Conservation (phyloP, 2,888 invertebrate genomes). For the Petrolisthes manimaculis region DNA sequence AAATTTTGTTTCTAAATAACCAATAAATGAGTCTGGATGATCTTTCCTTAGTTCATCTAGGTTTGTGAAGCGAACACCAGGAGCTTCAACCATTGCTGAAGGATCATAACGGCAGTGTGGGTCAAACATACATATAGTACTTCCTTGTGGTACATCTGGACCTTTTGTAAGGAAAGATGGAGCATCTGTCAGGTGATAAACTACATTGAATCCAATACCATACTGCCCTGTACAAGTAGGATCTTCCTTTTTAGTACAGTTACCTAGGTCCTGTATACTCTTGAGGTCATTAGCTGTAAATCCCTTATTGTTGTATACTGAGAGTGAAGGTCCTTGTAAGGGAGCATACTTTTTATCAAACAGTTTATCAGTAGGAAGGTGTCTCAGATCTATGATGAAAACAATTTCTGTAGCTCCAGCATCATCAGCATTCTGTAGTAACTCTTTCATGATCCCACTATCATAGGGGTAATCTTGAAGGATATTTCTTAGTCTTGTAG, state of each 20-base stretch:
- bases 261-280: constrained; percentile 41
- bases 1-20: constrained; percentile 20
- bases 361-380: constrained; percentile 21
- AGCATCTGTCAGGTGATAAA: constrained; percentile 49
- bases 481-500: constrained; percentile 34
- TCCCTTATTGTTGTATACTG: constrained; percentile 40
- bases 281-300: constrained; percentile 30
- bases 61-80: constrained; percentile 26
- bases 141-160: constrained; percentile 19
- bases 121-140: constrained; percentile 51
- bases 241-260: constrained; percentile 33
- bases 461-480: constrained; percentile 40
- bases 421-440: constrained; percentile 51
- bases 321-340: constrained; percentile 35
- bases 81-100: constrained; percentile 3
- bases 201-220: constrained; percentile 49
- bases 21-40: constrained; percentile 38
- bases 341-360: constrained; percentile 26
- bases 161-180: constrained; percentile 47
- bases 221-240: constrained; percentile 42
- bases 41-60: constrained; percentile 26
- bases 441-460: constrained; percentile 39
- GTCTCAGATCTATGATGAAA: constrained; percentile 36
- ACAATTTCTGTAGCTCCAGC: constrained; percentile 39
- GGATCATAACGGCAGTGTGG: constrained; percentile 45